Evolutionary conservation across 2,113 vertebrate species (phyloP).

Genomic region (Semnornis frantzii): DNA sequence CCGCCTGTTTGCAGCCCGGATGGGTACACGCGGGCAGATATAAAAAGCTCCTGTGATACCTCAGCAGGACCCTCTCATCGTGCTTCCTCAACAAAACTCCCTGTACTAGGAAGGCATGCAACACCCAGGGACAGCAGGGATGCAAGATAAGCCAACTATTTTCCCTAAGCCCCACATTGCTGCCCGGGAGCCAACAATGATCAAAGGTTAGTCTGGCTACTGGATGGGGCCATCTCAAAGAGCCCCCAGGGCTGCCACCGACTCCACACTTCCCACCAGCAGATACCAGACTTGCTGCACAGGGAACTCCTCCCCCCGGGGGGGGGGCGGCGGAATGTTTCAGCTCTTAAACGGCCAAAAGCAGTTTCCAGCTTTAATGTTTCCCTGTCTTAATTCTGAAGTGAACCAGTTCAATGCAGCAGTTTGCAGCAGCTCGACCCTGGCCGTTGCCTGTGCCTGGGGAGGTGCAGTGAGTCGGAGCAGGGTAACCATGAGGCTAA

Average conservation of each 20-base stretch:
- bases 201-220: slow-evolving; percentile 51
- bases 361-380: not conserved
- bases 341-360: not conserved
- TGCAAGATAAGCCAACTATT: slow-evolving; percentile 37
- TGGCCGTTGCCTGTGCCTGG: not conserved
- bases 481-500: not conserved
- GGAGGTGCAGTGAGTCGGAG: not conserved
- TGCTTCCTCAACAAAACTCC: not conserved
- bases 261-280: not conserved
- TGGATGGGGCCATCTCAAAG: not conserved
- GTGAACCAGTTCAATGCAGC: accelerated
- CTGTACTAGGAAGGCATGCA: not conserved
- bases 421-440: not conserved
- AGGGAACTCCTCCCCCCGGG: not conserved
- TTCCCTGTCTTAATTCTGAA: not conserved
- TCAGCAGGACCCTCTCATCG: not conserved
- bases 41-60: not conserved
- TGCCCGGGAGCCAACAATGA: not conserved
- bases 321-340: not conserved
- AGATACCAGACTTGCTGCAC: not conserved
- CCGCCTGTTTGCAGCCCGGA: not conserved
- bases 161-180: not conserved
- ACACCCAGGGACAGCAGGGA: not conserved
- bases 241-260: not conserved
- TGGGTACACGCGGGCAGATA: not conserved